These are phyloP conservation scores for Spisula subtruncata DNA, from an alignment of 2,888 invertebrate genomes.

Conservation along the genomic window DNA sequence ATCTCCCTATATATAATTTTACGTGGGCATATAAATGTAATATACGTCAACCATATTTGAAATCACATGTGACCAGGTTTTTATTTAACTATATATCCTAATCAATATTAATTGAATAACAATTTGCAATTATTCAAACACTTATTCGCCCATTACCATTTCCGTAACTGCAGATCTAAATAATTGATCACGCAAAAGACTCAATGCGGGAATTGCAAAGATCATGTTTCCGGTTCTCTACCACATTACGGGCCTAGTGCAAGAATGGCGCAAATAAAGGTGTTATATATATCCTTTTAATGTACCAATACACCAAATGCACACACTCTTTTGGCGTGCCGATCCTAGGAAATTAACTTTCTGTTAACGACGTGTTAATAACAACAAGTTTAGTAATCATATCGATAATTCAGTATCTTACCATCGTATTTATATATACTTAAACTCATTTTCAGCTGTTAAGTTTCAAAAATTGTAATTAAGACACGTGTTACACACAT, in stretches of 20 bases:
- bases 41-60: no score
- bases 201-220: neutral
- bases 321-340: neutral
- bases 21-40: no score
- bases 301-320: neutral
- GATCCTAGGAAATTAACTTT: no score
- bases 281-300: neutral
- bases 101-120: no score
- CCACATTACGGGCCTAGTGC: neutral
- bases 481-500: constrained; percentile 4
- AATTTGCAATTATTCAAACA: neutral
- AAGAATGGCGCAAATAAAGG: neutral
- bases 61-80: no score
- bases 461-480: neutral
- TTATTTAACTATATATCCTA: no score
- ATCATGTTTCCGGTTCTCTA: neutral
- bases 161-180: neutral
- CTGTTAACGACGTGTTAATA: no score
- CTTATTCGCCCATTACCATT: neutral
- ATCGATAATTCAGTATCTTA: neutral
- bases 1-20: no score
- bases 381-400: neutral
- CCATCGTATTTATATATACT: neutral
- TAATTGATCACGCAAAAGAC: neutral
- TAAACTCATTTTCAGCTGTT: neutral